Conservation (phyloP, 2,888 invertebrate species). For the Dusona sp. region DNA sequence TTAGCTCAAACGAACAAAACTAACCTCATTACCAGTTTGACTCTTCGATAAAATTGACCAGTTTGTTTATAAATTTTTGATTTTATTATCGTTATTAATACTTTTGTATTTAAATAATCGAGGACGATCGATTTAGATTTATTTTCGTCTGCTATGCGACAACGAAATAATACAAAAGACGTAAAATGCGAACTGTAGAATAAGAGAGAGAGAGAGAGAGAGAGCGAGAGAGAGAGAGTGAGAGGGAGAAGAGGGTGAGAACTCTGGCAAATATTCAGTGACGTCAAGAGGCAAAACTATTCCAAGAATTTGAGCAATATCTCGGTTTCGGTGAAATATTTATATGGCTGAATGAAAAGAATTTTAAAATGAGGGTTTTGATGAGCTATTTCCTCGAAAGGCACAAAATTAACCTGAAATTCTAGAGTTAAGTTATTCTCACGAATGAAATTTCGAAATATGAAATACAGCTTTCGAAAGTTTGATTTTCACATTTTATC, state of each 20-base stretch:
- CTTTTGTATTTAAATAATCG: neutral
- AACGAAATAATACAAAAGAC: neutral
- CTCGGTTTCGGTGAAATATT: neutral
- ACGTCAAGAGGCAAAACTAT: conserved; percentile 53
- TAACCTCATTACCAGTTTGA: neutral
- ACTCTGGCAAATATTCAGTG: conserved; percentile 34
- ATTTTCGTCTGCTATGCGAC: conserved; percentile 5
- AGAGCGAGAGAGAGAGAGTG: neutral
- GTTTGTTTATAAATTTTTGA: neutral
- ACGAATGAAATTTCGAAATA: neutral
- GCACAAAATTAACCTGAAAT: neutral
- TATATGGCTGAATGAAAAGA: conserved; percentile 2
- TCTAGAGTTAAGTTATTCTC: neutral
- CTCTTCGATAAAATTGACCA: neutral
- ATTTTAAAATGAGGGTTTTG: neutral
- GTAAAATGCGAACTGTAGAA: conserved; percentile 20
- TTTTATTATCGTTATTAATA: neutral
- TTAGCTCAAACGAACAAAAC: neutral
- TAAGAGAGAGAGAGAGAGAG: neutral
- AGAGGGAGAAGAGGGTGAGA: neutral
- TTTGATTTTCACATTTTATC: neutral
- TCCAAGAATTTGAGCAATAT: conserved; percentile 39
- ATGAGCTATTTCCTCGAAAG: neutral
- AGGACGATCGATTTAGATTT: neutral
- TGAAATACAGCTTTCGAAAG: neutral